These are phyloP conservation scores for Penaeus indicus DNA, from an alignment of 1,140 invertebrate species.

Conservation along the genomic window DNA sequence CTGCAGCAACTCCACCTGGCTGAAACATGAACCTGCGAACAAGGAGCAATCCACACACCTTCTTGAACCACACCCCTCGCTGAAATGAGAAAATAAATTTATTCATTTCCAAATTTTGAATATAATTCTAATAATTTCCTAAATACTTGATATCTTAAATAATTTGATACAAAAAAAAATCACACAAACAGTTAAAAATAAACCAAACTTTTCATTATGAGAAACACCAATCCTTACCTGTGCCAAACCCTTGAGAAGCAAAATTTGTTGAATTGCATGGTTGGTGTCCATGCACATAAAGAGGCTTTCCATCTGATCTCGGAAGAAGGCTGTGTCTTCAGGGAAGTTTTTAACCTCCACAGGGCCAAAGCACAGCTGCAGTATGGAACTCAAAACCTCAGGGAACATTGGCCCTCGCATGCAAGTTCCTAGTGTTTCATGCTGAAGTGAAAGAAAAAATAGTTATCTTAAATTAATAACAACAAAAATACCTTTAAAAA, in stretches of 20 bases:
- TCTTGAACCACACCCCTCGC: conserved; percentile 28
- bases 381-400: conserved; percentile 32
- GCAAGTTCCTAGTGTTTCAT: conserved; percentile 26
- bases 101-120: no score
- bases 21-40: conserved; percentile 49
- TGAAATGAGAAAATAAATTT: not conserved
- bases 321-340: conserved; percentile 50
- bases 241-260: conserved; percentile 37
- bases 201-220: not conserved
- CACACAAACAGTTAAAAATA: not conserved
- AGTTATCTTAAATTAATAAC: not conserved
- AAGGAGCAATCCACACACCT: conserved; percentile 34
- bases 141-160: not conserved
- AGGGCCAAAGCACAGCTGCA: conserved; percentile 49
- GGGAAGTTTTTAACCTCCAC: not conserved
- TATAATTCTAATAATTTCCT: not conserved
- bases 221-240: conserved; percentile 3
- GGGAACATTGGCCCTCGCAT: conserved; percentile 24
- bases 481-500: not conserved
- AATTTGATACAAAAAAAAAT: not conserved
- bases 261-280: conserved; percentile 21
- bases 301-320: conserved; percentile 33
- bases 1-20: conserved; percentile 34
- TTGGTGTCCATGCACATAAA: conserved; percentile 5
- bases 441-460: conserved; percentile 13